Percentiles rank a stretch among this genome's conserved stretches.
Conservation (phyloP, 2,888 invertebrate species). For the Plagodis pulveraria region DNA sequence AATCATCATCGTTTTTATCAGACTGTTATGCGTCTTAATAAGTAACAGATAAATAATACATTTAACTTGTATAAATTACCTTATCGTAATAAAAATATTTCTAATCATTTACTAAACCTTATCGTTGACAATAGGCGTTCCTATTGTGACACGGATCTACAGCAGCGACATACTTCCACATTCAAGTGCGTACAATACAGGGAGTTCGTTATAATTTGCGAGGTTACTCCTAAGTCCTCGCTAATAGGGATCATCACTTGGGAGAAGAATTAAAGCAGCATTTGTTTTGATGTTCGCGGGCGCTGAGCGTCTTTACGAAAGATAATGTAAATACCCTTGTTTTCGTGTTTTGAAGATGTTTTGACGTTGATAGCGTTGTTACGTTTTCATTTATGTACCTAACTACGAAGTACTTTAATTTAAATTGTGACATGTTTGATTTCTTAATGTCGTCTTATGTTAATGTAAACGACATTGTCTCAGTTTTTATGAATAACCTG, state of each 20-base stretch:
- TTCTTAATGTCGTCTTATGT: too few species aligned
- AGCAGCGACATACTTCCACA: slow-evolving; percentile 21
- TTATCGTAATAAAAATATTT: too few species aligned
- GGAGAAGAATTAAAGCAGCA: slow-evolving; percentile 75
- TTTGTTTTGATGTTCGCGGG: slow-evolving; percentile 79
- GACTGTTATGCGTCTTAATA: too few species aligned
- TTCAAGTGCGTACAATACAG: slow-evolving; percentile 13
- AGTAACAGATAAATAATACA: too few species aligned
- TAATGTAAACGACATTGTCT: too few species aligned
- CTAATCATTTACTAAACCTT: too few species aligned
- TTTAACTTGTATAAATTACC: too few species aligned
- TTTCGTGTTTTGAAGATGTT: slow-evolving; percentile 39
- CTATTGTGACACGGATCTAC: slow-evolving; percentile 18
- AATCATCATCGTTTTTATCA: too few species aligned
- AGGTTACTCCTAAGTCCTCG: slow-evolving; percentile 79
- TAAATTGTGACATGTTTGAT: too few species aligned
- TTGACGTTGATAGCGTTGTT: not conserved
- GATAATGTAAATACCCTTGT: slow-evolving; percentile 51
- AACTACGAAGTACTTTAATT: too few species aligned
- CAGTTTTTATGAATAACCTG: too few species aligned
- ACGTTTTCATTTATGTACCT: not conserved
- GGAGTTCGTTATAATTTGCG: slow-evolving; percentile 78
- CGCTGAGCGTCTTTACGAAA: slow-evolving; percentile 51
- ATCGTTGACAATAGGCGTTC: not conserved
- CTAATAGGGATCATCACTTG: slow-evolving; percentile 82